These are phyloP conservation scores for Rissa tridactyla DNA, from an alignment of 2,113 vertebrate species.

Conservation along the genomic window DNA sequence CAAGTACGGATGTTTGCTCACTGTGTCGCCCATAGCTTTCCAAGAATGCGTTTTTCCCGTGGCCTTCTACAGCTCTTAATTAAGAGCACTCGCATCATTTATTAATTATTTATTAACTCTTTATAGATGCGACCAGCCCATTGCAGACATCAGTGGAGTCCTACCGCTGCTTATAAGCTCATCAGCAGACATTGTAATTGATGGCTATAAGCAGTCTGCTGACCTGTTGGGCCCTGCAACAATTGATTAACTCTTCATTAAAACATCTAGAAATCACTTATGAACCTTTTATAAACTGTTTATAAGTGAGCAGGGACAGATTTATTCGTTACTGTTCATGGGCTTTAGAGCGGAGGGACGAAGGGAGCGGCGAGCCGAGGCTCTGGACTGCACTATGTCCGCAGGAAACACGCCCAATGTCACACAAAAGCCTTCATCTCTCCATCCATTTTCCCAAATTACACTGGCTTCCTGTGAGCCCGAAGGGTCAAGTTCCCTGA, in stretches of 20 bases:
- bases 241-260: slow-evolving; percentile 61
- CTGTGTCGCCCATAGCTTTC: neutral
- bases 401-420: neutral
- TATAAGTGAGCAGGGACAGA: slow-evolving; percentile 10
- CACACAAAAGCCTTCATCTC: neutral
- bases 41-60: neutral
- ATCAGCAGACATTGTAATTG: neutral
- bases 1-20: neutral
- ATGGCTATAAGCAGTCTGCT: neutral
- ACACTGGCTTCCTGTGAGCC: neutral
- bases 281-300: slow-evolving; percentile 50
- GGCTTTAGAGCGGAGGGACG: neutral
- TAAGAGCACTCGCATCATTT: neutral
- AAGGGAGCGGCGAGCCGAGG: neutral
- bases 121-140: neutral
- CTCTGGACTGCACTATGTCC: neutral
- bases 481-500: neutral
- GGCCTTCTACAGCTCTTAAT: neutral
- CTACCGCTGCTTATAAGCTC: neutral
- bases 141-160: neutral
- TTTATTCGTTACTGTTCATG: neutral
- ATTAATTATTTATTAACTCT: slow-evolving; percentile 11
- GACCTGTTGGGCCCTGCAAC: slow-evolving; percentile 17
- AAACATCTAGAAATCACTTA: slow-evolving; percentile 49
- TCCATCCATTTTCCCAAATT: neutral